Evolutionary conservation across 2,113 vertebrate species (phyloP).

Genomic region (Neodontobutis hainanensis): DNA sequence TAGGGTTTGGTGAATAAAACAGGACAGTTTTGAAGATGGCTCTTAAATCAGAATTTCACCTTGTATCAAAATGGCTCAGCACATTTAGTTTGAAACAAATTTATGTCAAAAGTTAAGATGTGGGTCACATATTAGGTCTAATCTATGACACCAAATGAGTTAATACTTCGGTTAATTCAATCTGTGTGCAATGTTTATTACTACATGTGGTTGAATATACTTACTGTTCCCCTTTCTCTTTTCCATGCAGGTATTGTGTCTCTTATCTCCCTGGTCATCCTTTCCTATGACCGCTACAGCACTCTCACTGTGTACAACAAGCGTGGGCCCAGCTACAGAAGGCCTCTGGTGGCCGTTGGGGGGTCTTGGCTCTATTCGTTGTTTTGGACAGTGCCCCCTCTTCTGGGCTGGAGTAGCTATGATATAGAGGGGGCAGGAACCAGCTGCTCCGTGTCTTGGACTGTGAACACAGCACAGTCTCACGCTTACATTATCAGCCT

Average conservation of each 20-base stretch:
- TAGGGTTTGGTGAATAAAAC: too few species aligned
- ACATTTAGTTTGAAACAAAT: too few species aligned
- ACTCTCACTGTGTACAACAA: slow-evolving; percentile 86
- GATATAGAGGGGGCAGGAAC: slow-evolving; percentile 85
- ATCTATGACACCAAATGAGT: neutral
- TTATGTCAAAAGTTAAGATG: too few species aligned
- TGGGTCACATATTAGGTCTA: too few species aligned
- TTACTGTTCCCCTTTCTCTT: slow-evolving; percentile 11
- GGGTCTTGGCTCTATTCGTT: slow-evolving; percentile 87
- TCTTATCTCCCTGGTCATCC: slow-evolving; percentile 85
- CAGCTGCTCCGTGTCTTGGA: slow-evolving; percentile 88
- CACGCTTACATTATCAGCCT: slow-evolving; percentile 88
- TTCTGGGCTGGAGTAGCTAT: slow-evolving; percentile 89
- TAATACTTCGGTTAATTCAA: neutral
- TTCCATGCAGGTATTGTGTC: slow-evolving; percentile 88
- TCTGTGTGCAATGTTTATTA: too few species aligned
- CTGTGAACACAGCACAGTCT: slow-evolving; percentile 74
- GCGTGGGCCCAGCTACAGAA: slow-evolving; percentile 74
- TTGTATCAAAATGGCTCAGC: too few species aligned
- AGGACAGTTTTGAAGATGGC: too few species aligned
- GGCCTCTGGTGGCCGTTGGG: slow-evolving; percentile 81
- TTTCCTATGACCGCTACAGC: slow-evolving; percentile 89
- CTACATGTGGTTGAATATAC: neutral
- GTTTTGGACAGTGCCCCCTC: slow-evolving; percentile 87
- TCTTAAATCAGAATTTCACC: too few species aligned